Evolutionary conservation across 53 echinoderm and acorn worm genomes (phyloP).

Genomic region (Astropecten irregularis): DNA sequence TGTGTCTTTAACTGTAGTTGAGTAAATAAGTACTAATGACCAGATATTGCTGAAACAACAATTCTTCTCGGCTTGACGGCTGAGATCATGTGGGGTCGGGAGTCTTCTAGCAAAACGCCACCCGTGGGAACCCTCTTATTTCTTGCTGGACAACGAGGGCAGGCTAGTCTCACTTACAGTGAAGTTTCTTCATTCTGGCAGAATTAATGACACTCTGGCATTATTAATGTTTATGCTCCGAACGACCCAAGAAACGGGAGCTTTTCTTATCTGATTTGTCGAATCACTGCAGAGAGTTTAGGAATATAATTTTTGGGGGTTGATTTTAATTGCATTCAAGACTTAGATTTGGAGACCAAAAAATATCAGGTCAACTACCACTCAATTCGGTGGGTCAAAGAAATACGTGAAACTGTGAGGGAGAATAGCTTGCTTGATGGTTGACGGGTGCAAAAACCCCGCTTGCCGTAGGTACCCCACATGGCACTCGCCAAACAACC

Average conservation of each 20-base stretch:
- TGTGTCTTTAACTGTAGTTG: no score
- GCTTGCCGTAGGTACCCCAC: slow-evolving; percentile 3
- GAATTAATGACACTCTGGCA: no score
- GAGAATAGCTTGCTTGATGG: neutral
- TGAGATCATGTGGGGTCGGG: neutral
- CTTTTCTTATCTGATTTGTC: slow-evolving; percentile 16
- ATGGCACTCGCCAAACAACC: slow-evolving; percentile 44
- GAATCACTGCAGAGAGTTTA: neutral
- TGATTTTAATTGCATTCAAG: slow-evolving; percentile 61
- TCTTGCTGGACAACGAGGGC: neutral
- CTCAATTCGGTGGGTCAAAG: neutral
- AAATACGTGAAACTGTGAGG: neutral
- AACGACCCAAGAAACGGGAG: neutral
- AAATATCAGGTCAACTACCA: neutral
- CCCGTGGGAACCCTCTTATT: no score
- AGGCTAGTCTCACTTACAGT: neutral
- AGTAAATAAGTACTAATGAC: no score
- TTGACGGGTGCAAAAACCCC: neutral
- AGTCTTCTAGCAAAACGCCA: neutral
- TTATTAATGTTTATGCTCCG: slow-evolving; percentile 36
- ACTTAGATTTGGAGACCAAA: neutral
- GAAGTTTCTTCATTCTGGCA: neutral
- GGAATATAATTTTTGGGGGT: slow-evolving; percentile 32
- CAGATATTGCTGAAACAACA: no score
- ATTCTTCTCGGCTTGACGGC: no score